phyloP scores from a whole-genome alignment of 2,797 vertebrate genomes.

The Remorina albescens region DNA sequence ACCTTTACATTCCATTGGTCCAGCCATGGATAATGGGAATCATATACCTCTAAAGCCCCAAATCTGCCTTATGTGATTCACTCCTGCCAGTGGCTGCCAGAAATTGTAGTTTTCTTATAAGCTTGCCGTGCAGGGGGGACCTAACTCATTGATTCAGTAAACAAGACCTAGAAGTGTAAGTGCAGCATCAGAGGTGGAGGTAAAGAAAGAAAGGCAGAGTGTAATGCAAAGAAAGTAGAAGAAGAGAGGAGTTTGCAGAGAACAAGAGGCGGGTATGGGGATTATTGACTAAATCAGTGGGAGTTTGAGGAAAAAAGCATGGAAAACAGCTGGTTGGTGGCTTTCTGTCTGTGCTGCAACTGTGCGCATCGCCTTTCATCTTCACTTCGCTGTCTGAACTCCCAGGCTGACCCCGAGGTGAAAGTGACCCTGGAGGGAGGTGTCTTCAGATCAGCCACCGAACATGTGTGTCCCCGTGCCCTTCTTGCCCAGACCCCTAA shows the following conservation, averaged over 20 bases:
- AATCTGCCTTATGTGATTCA: slow-evolving; percentile 61
- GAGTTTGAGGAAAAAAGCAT: slow-evolving; percentile 39
- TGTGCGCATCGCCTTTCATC: slow-evolving; percentile 41
- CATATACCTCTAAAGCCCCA: slow-evolving; percentile 49
- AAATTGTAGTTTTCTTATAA: slow-evolving; percentile 50
- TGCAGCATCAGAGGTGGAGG: slow-evolving; percentile 33
- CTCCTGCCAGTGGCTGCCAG: background rate
- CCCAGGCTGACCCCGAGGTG: background rate
- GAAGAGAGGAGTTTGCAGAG: slow-evolving; percentile 13
- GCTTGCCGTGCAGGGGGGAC: slow-evolving; percentile 27
- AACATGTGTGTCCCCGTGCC: slow-evolving; percentile 55
- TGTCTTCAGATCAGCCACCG: slow-evolving; percentile 19
- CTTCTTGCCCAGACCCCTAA: slow-evolving; percentile 64
- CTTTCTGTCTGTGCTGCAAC: slow-evolving; percentile 24
- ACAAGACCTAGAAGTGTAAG: slow-evolving; percentile 20
- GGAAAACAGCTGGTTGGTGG: slow-evolving; percentile 56
- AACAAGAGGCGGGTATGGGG: background rate
- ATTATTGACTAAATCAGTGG: slow-evolving; percentile 49
- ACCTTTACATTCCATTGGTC: slow-evolving; percentile 46
- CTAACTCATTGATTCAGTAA: slow-evolving; percentile 56
- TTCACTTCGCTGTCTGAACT: slow-evolving; percentile 28
- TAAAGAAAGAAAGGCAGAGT: slow-evolving; percentile 30
- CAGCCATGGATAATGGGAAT: slow-evolving; percentile 45
- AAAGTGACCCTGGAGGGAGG: slow-evolving; percentile 26
- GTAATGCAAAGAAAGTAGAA: slow-evolving; percentile 13